phyloP scores from a whole-genome alignment of 2,113 vertebrate genomes.

The Poeciliopsis turrubarensis region DNA sequence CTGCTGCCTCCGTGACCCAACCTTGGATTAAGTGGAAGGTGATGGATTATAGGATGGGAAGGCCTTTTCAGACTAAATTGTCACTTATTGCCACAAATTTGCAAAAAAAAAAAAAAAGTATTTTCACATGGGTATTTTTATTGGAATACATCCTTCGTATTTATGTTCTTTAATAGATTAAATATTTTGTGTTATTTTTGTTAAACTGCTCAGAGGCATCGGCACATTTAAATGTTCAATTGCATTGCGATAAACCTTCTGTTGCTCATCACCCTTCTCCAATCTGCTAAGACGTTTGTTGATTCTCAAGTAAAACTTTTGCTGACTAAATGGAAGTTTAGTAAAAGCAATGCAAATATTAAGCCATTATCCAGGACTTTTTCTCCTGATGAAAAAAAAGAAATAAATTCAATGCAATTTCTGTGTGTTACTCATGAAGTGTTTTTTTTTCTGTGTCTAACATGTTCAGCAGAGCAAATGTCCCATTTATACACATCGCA shows the following conservation, averaged over 20 bases:
- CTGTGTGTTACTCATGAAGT: background rate
- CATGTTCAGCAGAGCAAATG: background rate
- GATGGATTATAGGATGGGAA: too few species aligned
- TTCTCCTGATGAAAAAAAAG: background rate
- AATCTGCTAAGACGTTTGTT: background rate
- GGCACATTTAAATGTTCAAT: background rate
- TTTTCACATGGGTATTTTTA: too few species aligned
- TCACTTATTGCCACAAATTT: too few species aligned
- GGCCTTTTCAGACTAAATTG: too few species aligned
- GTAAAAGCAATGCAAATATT: background rate
- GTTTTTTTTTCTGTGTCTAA: background rate
- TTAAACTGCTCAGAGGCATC: too few species aligned
- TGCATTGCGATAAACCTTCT: background rate
- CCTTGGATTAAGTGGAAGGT: too few species aligned
- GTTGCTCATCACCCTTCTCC: background rate
- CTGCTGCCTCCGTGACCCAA: too few species aligned
- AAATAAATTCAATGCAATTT: background rate
- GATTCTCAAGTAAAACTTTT: background rate
- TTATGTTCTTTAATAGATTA: too few species aligned
- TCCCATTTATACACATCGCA: background rate
- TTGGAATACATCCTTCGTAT: too few species aligned
- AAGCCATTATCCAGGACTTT: background rate
- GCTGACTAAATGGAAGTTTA: background rate
- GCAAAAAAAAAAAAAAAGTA: too few species aligned
- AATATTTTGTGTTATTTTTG: too few species aligned